These are phyloP conservation scores for Glyptemys insculpta DNA, from an alignment of 2,797 vertebrate species.

Conservation along the genomic window DNA sequence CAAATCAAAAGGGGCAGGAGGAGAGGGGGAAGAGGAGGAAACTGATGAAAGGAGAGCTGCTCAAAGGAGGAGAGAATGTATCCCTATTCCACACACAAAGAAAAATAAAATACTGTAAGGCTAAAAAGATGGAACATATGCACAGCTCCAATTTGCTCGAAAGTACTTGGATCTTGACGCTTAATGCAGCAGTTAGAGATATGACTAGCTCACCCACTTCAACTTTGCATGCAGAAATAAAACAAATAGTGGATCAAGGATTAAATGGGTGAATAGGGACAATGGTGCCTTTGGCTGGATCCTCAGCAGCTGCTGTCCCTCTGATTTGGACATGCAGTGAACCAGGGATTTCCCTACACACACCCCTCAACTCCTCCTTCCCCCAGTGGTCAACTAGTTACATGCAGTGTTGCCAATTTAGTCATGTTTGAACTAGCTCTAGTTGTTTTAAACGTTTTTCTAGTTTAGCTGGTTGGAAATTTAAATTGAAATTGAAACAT, in stretches of 20 bases:
- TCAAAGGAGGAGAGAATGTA: background rate
- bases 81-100: background rate
- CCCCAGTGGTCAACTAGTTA: background rate
- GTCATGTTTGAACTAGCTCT: background rate
- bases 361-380: background rate
- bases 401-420: background rate
- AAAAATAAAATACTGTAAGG: slow-evolving; percentile 3
- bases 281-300: background rate
- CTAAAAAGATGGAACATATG: background rate
- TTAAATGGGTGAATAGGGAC: background rate
- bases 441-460: background rate
- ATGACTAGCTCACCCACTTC: background rate
- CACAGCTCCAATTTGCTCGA: background rate
- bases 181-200: background rate
- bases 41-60: background rate
- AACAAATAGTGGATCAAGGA: background rate
- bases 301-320: background rate
- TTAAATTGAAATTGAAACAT: background rate
- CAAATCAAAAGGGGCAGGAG: background rate
- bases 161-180: background rate
- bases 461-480: background rate
- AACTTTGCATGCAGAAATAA: background rate
- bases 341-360: background rate
- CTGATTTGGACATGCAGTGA: background rate
- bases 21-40: rapidly evolving